phyloP scores from a whole-genome alignment of 2,888 invertebrate species.

The Cerastis rubricosa region DNA sequence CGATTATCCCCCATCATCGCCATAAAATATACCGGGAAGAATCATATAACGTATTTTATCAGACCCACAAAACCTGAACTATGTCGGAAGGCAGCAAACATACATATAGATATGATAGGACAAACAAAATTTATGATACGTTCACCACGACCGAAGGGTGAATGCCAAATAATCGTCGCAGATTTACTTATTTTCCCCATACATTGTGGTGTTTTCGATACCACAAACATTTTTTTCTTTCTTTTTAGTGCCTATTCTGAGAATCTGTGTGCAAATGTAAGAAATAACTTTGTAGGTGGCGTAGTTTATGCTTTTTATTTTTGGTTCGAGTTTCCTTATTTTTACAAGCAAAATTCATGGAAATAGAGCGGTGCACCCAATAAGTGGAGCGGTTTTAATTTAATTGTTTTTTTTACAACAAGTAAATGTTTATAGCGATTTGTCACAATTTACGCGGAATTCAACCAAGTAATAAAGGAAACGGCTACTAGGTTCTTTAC shows the following conservation, averaged over 20 bases:
- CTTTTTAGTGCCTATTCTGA: constrained; percentile 2
- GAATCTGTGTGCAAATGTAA: constrained; percentile 1
- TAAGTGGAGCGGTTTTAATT: background rate
- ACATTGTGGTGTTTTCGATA: constrained; percentile 4
- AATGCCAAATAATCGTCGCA: constrained; percentile 39
- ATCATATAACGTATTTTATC: constrained; percentile 27
- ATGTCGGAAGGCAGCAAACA: constrained; percentile 45
- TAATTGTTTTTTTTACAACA: background rate
- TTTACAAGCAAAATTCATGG: background rate
- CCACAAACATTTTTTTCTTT: constrained; percentile 4
- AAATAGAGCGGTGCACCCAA: too few relatives aligned
- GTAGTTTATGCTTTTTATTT: background rate
- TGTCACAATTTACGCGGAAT: background rate
- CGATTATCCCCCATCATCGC: too few relatives aligned
- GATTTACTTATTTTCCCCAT: constrained; percentile 32
- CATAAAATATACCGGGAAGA: constrained; percentile 16
- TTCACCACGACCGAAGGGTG: constrained; percentile 28
- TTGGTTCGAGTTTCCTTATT: background rate
- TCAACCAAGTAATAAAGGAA: background rate
- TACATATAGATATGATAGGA: constrained; percentile 29
- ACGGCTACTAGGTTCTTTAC: background rate
- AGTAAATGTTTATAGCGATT: background rate
- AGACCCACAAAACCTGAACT: constrained; percentile 23
- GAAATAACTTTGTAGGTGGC: background rate
- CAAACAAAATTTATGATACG: constrained; percentile 47